A percentile compares a stretch with the other conserved stretches of the same genome.
Evolutionary conservation across 1,140 invertebrate genomes (phyloP).

Genomic region (Episyrphus balteatus): DNA sequence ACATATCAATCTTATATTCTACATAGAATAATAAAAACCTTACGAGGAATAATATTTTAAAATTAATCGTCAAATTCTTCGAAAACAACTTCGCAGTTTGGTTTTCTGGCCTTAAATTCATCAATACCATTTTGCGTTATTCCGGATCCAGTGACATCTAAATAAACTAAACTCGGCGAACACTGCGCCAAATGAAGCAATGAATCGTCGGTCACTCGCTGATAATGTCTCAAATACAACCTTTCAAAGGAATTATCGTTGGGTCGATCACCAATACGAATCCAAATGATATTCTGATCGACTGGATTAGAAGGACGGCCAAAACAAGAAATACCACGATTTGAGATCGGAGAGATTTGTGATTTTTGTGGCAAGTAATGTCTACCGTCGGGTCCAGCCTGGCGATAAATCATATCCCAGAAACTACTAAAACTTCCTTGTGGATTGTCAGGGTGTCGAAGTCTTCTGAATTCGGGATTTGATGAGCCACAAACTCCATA

Average conservation of each 20-base stretch:
- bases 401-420: no score
- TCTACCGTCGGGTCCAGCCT: no score
- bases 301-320: constrained; percentile 23
- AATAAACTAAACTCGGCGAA: constrained; percentile 42
- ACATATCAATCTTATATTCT: no score
- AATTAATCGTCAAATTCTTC: no score
- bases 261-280: constrained; percentile 25
- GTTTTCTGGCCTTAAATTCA: constrained; percentile 41
- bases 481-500: no score
- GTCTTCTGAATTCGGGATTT: no score
- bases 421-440: no score
- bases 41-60: no score
- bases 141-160: constrained; percentile 51
- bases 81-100: constrained; percentile 40
- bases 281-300: constrained; percentile 28
- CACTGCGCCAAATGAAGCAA: constrained; percentile 47
- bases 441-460: no score
- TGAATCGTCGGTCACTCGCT: constrained; percentile 50
- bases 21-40: no score
- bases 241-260: constrained; percentile 27
- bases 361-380: no score
- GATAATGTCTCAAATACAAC: constrained; percentile 45
- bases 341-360: constrained; percentile 9
- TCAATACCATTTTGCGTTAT: constrained; percentile 44
- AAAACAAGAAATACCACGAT: constrained; percentile 32